Evolutionary conservation across 1,140 invertebrate genomes (phyloP).

Genomic region (Oncopeltus fasciatus): DNA sequence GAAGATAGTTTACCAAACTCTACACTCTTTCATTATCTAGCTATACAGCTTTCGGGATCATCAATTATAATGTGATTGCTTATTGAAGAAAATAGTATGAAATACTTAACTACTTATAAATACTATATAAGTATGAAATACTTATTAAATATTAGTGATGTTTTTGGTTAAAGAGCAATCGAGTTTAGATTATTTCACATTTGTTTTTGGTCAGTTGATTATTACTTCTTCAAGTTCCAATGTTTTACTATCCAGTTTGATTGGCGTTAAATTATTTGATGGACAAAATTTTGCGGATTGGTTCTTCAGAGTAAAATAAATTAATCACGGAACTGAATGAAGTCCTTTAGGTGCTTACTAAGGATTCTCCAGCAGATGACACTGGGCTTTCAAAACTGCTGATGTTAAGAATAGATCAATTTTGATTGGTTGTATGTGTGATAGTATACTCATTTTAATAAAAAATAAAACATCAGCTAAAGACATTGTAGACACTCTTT

Average conservation of each 20-base stretch:
- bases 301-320: neutral
- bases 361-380: neutral
- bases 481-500: slow-evolving; percentile 3
- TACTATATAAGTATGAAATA: too few species aligned
- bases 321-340: neutral
- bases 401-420: neutral
- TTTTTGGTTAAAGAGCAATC: neutral
- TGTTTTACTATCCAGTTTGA: neutral
- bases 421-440: neutral
- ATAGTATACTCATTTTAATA: neutral
- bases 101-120: too few species aligned
- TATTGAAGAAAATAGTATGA: too few species aligned
- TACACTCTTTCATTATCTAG: too few species aligned
- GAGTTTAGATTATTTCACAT: too few species aligned
- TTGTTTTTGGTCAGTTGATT: too few species aligned
- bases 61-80: too few species aligned
- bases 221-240: neutral
- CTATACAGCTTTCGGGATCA: too few species aligned
- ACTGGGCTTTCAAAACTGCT: neutral
- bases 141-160: neutral
- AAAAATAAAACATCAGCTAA: neutral
- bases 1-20: too few species aligned
- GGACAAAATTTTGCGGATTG: neutral
- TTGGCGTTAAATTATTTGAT: slow-evolving; percentile 5
- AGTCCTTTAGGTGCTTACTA: neutral